A percentile compares a stretch with the other conserved stretches of the same genome.
Conservation (phyloP, 2,797 vertebrate genomes). For the Centroberyx gerrardi region DNA sequence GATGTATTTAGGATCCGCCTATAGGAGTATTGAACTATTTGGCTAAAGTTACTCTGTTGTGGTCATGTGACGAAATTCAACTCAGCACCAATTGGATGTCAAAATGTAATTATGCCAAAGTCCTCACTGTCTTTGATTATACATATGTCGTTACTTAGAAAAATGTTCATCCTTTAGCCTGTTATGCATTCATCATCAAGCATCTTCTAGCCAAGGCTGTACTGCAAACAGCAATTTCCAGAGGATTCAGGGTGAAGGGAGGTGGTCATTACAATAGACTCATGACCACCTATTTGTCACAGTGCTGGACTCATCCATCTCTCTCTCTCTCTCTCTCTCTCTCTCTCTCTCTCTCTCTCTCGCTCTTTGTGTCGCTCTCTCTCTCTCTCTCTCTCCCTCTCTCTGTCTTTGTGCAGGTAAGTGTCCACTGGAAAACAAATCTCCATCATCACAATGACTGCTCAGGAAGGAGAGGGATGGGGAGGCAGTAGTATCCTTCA, state of each 20-base stretch:
- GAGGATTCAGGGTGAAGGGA: background rate
- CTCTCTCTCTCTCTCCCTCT: background rate
- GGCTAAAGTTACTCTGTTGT: too few species aligned
- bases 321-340: conserved; percentile 33
- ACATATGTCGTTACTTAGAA: too few species aligned
- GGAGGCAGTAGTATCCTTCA: conserved; percentile 83
- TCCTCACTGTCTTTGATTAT: too few species aligned
- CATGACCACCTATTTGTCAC: background rate
- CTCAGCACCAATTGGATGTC: too few species aligned
- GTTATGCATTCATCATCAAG: background rate
- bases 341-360: background rate
- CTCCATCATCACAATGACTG: conserved; percentile 70
- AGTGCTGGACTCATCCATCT: background rate
- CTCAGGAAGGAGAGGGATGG: conserved; percentile 81
- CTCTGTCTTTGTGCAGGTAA: conserved; percentile 69
- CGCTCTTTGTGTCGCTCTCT: conserved; percentile 5
- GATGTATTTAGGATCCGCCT: background rate
- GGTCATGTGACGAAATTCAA: too few species aligned
- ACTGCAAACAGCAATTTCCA: background rate
- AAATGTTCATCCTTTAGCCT: too few species aligned
- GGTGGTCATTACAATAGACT: background rate
- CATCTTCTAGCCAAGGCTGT: background rate
- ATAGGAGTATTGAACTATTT: too few species aligned
- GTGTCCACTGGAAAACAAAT: conserved; percentile 58
- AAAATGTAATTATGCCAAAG: too few species aligned